phyloP scores from a whole-genome alignment of 2,888 invertebrate species.

The Acleris sparsana region DNA sequence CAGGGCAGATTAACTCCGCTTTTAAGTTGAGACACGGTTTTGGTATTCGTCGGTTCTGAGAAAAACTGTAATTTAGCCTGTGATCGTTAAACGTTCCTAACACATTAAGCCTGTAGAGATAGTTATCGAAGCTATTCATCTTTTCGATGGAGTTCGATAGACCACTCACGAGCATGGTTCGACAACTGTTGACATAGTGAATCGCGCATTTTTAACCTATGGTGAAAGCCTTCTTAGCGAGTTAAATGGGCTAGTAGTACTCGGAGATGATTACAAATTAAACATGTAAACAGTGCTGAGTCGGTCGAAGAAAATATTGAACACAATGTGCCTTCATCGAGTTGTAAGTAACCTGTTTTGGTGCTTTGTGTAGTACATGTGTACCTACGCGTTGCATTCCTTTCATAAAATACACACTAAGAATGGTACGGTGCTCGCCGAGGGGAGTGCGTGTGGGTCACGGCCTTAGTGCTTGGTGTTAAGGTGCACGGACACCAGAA shows the following conservation, averaged over 20 bases:
- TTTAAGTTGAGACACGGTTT: constrained; percentile 20
- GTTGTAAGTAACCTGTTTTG: constrained; percentile 40
- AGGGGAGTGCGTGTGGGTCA: neutral
- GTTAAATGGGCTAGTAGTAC: constrained; percentile 15
- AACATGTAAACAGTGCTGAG: constrained; percentile 60
- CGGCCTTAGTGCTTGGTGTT: constrained; percentile 8
- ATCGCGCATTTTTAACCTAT: constrained; percentile 6
- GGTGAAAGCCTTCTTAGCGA: constrained; percentile 15
- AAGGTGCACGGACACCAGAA: constrained; percentile 21
- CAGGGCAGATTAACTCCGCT: constrained; percentile 26
- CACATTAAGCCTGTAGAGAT: constrained; percentile 21
- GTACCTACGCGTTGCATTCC: constrained; percentile 67
- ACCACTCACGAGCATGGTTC: constrained; percentile 1
- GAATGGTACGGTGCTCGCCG: constrained; percentile 42
- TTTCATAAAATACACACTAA: constrained; percentile 58
- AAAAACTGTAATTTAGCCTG: constrained; percentile 23
- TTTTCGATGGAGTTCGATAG: constrained; percentile 15
- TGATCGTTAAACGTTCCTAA: constrained; percentile 18
- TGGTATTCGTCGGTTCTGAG: constrained; percentile 23
- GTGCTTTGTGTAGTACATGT: constrained; percentile 69
- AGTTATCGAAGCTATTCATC: constrained; percentile 27
- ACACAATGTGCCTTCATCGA: constrained; percentile 53
- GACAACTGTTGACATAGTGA: constrained; percentile 24
- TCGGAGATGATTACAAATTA: constrained; percentile 61
- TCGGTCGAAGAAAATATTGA: constrained; percentile 54